A percentile compares a stretch with the other conserved stretches of the same genome.
Evolutionary conservation across 2,888 invertebrate genomes (phyloP).

Genomic region (Calameuta pallipes): DNA sequence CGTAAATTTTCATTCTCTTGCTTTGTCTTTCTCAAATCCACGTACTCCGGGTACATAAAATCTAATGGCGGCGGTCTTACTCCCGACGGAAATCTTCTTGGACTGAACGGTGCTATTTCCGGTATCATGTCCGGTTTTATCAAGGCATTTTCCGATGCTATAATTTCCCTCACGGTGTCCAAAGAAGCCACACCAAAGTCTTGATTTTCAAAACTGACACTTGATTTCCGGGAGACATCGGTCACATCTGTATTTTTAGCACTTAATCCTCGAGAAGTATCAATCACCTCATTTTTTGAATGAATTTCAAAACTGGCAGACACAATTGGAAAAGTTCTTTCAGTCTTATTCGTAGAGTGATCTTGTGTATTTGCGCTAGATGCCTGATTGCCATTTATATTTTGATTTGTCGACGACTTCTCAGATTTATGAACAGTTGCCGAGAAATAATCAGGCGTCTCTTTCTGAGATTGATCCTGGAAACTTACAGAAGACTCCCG

Average conservation of each 20-base stretch:
- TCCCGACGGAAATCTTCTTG: neutral
- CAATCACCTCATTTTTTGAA: neutral
- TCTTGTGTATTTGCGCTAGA: neutral
- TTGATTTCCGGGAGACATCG: neutral
- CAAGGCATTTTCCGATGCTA: neutral
- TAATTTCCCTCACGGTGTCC: neutral
- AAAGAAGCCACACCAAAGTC: neutral
- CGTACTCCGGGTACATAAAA: slow-evolving; percentile 1
- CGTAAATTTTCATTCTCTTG: neutral
- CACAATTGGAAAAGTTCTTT: neutral
- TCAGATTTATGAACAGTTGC: neutral
- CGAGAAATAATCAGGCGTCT: neutral
- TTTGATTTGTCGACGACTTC: neutral
- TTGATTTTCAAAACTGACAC: neutral
- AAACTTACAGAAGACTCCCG: neutral
- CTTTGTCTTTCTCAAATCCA: neutral
- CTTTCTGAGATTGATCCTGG: neutral
- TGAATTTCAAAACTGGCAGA: neutral
- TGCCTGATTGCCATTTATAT: neutral
- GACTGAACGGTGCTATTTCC: neutral
- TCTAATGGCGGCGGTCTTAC: neutral
- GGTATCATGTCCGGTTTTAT: neutral
- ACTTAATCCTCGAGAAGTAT: neutral
- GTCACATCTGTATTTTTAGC: neutral
- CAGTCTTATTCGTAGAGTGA: neutral